These are phyloP conservation scores for Eilema depressum DNA, from an alignment of 2,888 invertebrate species.

Conservation along the genomic window DNA sequence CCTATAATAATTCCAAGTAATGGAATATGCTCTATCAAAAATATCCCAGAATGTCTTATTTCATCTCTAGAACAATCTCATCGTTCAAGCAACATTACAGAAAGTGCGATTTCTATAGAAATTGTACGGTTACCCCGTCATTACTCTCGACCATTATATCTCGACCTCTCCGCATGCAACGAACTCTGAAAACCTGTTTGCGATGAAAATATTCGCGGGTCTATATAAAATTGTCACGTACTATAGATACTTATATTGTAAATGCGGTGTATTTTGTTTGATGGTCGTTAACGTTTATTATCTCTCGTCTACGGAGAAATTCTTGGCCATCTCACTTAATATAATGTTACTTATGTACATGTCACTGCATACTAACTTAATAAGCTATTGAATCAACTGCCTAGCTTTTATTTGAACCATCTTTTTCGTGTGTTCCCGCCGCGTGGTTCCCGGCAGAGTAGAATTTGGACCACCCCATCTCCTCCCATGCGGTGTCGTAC, in stretches of 20 bases:
- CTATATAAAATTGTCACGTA: conserved; percentile 18
- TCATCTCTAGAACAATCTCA: neutral
- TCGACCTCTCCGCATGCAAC: conserved; percentile 31
- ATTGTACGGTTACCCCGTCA: conserved; percentile 27
- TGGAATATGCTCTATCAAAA: neutral
- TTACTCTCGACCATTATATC: conserved; percentile 21
- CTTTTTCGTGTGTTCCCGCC: too few relatives aligned
- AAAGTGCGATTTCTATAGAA: conserved; percentile 55
- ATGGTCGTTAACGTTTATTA: conserved; percentile 30
- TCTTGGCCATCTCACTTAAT: neutral
- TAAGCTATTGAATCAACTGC: too few relatives aligned
- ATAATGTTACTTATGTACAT: neutral
- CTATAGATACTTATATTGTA: conserved; percentile 14
- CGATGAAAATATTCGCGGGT: conserved; percentile 10
- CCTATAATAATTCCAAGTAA: too few relatives aligned
- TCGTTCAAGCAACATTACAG: conserved; percentile 24
- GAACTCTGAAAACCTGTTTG: conserved; percentile 4
- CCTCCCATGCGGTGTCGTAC: too few relatives aligned
- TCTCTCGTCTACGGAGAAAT: conserved; percentile 47
- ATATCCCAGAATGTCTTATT: neutral
- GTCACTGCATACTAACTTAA: neutral
- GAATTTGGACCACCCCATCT: too few relatives aligned
- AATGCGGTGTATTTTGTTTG: conserved; percentile 40
- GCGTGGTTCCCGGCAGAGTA: too few relatives aligned
- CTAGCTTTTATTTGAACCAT: too few relatives aligned